Percentiles rank a stretch among this genome's conserved stretches.
Evolutionary conservation across 2,113 vertebrate species (phyloP).

Genomic region (Zosterops japonicus): DNA sequence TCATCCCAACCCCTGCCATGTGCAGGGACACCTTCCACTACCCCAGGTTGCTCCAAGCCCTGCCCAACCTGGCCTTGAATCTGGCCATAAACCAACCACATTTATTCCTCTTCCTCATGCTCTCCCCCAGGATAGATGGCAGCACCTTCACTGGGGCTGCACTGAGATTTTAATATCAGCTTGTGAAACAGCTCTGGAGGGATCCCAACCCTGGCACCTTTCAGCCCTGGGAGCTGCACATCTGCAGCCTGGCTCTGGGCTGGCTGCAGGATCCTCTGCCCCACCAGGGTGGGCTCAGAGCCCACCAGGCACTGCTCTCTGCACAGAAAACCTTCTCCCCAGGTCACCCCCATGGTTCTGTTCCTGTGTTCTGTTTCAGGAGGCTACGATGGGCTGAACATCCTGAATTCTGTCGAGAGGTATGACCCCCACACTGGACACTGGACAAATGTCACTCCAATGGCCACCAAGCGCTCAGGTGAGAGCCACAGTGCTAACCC

Average conservation of each 20-base stretch:
- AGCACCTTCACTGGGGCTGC: background rate
- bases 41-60: background rate
- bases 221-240: background rate
- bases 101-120: background rate
- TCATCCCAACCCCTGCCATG: background rate
- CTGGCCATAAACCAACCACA: background rate
- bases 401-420: constrained; percentile 95
- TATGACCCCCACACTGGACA: constrained; percentile 98
- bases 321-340: background rate
- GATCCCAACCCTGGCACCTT: background rate
- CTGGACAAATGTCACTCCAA: constrained; percentile 97
- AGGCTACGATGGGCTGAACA: constrained; percentile 96
- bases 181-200: background rate
- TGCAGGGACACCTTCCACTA: background rate
- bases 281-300: background rate
- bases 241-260: background rate
- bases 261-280: background rate
- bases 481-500: background rate
- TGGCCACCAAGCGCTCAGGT: constrained; percentile 97
- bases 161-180: background rate
- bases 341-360: background rate
- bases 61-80: background rate
- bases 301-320: background rate
- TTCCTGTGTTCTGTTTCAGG: constrained; percentile 73
- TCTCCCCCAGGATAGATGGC: background rate